Percentiles rank a stretch among this genome's conserved stretches.
These are phyloP conservation scores for Mycalesis mineus DNA, from an alignment of 2,888 invertebrate species.

Conservation along the genomic window DNA sequence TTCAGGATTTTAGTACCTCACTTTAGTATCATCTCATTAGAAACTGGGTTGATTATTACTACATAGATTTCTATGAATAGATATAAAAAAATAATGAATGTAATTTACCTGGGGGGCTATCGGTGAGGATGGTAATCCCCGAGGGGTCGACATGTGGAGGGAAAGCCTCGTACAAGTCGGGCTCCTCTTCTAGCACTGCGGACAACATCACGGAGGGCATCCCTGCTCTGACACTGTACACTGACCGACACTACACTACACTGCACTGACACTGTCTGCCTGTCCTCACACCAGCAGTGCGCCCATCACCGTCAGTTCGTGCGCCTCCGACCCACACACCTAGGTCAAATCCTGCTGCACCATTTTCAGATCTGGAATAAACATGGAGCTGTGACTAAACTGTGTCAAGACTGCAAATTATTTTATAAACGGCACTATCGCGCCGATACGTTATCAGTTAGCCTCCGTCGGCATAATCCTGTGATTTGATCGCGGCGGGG, in stretches of 20 bases:
- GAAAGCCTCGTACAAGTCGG: slow-evolving; percentile 87
- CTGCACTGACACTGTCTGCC: slow-evolving; percentile 56
- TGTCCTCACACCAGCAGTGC: slow-evolving; percentile 65
- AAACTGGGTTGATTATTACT: too few species aligned
- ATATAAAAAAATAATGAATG: background rate
- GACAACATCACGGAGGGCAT: slow-evolving; percentile 84
- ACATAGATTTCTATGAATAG: too few species aligned
- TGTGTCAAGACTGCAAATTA: slow-evolving; percentile 45
- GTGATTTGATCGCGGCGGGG: slow-evolving; percentile 42
- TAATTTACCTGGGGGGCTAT: slow-evolving; percentile 76
- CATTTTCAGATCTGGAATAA: slow-evolving; percentile 75
- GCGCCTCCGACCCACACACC: slow-evolving; percentile 46
- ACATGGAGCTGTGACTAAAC: slow-evolving; percentile 44
- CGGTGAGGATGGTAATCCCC: slow-evolving; percentile 84
- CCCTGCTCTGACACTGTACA: slow-evolving; percentile 54
- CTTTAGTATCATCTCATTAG: too few species aligned
- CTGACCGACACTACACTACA: slow-evolving; percentile 66
- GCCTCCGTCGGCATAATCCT: slow-evolving; percentile 44
- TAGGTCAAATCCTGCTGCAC: slow-evolving; percentile 79
- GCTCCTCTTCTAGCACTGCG: slow-evolving; percentile 85
- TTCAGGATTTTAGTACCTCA: too few species aligned
- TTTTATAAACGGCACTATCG: slow-evolving; percentile 39
- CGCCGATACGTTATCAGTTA: slow-evolving; percentile 50
- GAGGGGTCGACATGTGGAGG: slow-evolving; percentile 89
- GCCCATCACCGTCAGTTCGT: slow-evolving; percentile 44